Conservation (phyloP, 2,888 invertebrate species). For the Ypsolopha sequella region DNA sequence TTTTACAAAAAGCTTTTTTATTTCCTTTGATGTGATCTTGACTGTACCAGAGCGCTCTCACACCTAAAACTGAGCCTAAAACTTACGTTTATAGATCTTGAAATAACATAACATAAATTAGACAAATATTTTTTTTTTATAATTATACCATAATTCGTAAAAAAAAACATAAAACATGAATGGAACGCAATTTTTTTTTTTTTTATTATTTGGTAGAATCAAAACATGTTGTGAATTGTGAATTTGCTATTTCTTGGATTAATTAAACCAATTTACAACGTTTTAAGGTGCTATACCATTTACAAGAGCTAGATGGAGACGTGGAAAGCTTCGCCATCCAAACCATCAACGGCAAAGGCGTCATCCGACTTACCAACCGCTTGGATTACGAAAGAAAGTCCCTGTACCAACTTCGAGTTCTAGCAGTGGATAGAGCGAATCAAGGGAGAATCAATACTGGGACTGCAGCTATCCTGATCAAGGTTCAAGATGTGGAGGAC, state of each 20-base stretch:
- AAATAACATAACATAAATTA: too few relatives aligned
- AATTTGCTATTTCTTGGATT: neutral
- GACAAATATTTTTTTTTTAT: too few relatives aligned
- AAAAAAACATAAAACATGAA: too few relatives aligned
- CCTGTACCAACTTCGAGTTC: constrained; percentile 84
- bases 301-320: constrained; percentile 86
- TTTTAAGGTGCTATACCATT: constrained; percentile 81
- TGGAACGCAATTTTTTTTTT: neutral
- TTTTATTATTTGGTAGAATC: neutral
- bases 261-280: neutral
- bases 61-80: too few relatives aligned
- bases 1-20: too few relatives aligned
- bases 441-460: constrained; percentile 88
- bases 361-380: constrained; percentile 79
- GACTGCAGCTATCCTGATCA: constrained; percentile 88
- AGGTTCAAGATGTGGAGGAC: constrained; percentile 89
- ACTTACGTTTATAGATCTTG: too few relatives aligned
- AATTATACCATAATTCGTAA: too few relatives aligned
- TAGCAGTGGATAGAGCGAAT: constrained; percentile 88
- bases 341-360: constrained; percentile 88
- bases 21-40: too few relatives aligned
- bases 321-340: constrained; percentile 82
- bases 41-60: too few relatives aligned
- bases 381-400: constrained; percentile 91
- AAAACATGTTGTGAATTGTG: neutral